A percentile compares a stretch with the other conserved stretches of the same genome.
Evolutionary conservation across 2,113 vertebrate species (phyloP).

Genomic region (Eonycteris spelaea): DNA sequence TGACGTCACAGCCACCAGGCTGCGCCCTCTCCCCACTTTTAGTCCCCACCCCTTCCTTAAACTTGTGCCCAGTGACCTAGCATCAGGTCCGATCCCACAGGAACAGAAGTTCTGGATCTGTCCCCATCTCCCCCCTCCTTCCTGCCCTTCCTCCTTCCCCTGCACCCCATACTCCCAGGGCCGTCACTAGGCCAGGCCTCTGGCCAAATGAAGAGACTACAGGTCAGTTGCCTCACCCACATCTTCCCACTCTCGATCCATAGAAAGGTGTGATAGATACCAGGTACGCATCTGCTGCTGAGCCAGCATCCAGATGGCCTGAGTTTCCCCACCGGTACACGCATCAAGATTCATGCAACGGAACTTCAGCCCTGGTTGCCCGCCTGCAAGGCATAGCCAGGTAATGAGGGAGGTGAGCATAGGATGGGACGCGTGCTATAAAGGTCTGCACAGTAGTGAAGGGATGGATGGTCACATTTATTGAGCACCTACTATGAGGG

Average conservation of each 20-base stretch:
- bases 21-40: neutral
- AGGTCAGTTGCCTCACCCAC: neutral
- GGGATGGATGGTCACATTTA: fast-evolving
- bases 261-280: neutral
- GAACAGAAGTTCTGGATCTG: neutral
- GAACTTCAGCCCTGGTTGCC: neutral
- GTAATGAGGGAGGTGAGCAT: fast-evolving
- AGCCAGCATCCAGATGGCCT: neutral
- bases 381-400: neutral
- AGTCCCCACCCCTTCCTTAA: neutral
- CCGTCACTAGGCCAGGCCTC: neutral
- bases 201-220: neutral
- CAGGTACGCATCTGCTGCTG: neutral
- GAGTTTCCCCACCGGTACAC: too few relatives aligned
- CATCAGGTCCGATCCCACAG: neutral
- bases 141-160: neutral
- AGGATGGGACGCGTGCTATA: fast-evolving
- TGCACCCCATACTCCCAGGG: neutral
- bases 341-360: fast-evolving
- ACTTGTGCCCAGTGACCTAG: neutral
- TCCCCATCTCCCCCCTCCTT: too few relatives aligned
- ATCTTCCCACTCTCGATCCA: neutral
- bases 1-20: neutral
- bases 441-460: neutral
- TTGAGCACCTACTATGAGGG: neutral